These are phyloP conservation scores for Diogma glabrata DNA, from an alignment of 2,888 invertebrate species.

Conservation along the genomic window DNA sequence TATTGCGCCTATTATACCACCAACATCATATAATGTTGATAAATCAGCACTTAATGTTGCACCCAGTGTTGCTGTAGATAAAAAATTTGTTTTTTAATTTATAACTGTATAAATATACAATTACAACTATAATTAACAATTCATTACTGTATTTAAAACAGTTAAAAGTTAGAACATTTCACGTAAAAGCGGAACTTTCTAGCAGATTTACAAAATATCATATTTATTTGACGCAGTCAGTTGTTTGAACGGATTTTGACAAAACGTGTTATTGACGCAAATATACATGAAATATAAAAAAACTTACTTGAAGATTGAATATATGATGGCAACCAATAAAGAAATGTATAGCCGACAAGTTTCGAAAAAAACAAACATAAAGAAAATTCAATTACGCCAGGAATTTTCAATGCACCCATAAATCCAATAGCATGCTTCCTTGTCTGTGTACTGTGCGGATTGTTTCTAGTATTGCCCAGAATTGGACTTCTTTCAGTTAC, in stretches of 20 bases:
- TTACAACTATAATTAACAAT: no score
- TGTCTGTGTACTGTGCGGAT: conserved; percentile 4
- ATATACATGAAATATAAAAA: background rate
- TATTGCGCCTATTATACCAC: conserved; percentile 83
- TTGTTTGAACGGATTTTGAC: no score
- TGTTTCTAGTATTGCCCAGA: conserved; percentile 21
- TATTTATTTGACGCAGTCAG: no score
- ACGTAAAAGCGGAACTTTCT: no score
- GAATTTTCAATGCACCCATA: conserved; percentile 65
- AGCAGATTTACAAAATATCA: no score
- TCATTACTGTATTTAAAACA: no score
- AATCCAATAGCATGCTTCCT: conserved; percentile 54
- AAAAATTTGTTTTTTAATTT: conserved; percentile 14
- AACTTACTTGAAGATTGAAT: conserved; percentile 73
- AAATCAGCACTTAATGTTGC: conserved; percentile 62
- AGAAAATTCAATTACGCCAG: conserved; percentile 89
- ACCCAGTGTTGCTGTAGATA: conserved; percentile 48
- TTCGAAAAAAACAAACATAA: conserved; percentile 91
- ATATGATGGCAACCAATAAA: conserved; percentile 91
- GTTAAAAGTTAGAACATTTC: no score
- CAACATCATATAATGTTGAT: conserved; percentile 76
- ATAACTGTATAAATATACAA: no score
- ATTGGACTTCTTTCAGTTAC: conserved; percentile 36
- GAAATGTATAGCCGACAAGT: conserved; percentile 91
- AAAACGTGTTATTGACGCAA: no score